phyloP scores from a whole-genome alignment of 2,113 vertebrate genomes.

The Vireo altiloquus region DNA sequence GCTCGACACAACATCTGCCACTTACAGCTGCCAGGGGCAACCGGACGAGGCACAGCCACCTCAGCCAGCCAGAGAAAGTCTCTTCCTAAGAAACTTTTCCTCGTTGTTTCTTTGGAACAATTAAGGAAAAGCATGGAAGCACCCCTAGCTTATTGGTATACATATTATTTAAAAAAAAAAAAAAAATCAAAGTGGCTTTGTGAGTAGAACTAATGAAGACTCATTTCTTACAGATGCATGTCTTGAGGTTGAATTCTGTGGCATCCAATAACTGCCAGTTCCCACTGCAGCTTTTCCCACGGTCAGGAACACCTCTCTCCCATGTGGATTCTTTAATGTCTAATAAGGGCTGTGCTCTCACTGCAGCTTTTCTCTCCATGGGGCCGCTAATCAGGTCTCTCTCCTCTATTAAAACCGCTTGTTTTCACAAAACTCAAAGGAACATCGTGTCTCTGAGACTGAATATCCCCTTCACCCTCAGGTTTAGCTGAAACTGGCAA shows the following conservation, averaged over 20 bases:
- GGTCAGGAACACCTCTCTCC: conserved; percentile 64
- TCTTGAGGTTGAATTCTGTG: conserved; percentile 49
- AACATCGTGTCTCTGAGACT: not conserved
- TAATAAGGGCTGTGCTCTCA: conserved; percentile 49
- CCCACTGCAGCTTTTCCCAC: conserved; percentile 66
- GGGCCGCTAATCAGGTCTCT: conserved; percentile 55
- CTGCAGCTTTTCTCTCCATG: conserved; percentile 61
- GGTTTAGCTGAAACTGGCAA: not conserved
- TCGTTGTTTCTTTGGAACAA: not conserved
- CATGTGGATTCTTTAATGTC: conserved; percentile 67
- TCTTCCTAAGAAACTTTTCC: not conserved
- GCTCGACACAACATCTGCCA: not conserved
- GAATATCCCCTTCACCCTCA: not conserved
- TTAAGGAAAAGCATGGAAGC: not conserved
- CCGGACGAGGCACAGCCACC: fast-evolving
- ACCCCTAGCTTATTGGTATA: not conserved
- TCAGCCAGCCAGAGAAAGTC: not conserved
- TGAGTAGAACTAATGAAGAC: conserved; percentile 36
- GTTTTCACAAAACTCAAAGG: conserved; percentile 35
- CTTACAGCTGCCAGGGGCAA: not conserved
- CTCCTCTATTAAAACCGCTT: conserved; percentile 37
- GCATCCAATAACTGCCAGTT: conserved; percentile 48
- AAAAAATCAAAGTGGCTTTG: not conserved
- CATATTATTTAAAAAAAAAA: not conserved
- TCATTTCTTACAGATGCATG: conserved; percentile 26